These are phyloP conservation scores for Emberiza fucata DNA, from an alignment of 2,113 vertebrate genomes.

Conservation along the genomic window DNA sequence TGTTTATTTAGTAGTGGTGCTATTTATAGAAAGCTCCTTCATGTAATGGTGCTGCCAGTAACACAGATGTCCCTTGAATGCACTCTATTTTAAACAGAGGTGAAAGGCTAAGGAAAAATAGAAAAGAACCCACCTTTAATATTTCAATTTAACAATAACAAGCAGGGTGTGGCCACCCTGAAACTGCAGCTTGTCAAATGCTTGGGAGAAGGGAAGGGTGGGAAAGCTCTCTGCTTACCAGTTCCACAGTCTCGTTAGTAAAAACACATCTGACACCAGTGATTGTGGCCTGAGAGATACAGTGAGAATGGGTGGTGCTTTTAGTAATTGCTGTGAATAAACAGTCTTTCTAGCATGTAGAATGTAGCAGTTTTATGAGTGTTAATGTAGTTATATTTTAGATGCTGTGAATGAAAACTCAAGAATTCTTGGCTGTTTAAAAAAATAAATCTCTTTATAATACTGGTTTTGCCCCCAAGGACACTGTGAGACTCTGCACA, in stretches of 20 bases:
- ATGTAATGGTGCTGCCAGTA: conserved; percentile 39
- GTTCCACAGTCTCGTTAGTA: conserved; percentile 36
- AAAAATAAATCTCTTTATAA: background rate
- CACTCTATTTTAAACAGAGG: conserved; percentile 50
- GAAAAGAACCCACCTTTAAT: conserved; percentile 51
- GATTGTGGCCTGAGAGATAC: conserved; percentile 35
- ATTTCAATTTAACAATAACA: conserved; percentile 71
- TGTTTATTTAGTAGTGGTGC: conserved; percentile 16
- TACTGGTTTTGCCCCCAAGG: background rate
- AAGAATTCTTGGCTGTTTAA: background rate
- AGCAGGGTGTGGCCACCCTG: conserved; percentile 60
- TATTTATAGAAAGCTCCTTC: conserved; percentile 56
- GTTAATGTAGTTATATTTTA: background rate
- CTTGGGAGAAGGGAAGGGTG: conserved; percentile 74
- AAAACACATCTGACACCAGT: conserved; percentile 61
- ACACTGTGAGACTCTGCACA: background rate
- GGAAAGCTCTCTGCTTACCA: conserved; percentile 61
- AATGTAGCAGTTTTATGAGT: background rate
- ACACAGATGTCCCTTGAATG: conserved; percentile 51
- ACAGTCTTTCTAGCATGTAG: conserved; percentile 11
- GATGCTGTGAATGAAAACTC: conserved; percentile 15
- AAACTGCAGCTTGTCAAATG: conserved; percentile 34
- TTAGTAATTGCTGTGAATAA: background rate
- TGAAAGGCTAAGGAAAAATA: conserved; percentile 62
- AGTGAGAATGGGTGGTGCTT: conserved; percentile 31